These are phyloP conservation scores for Tetraodon nigroviridis DNA, from an alignment of 2,113 vertebrate species.

Conservation along the genomic window DNA sequence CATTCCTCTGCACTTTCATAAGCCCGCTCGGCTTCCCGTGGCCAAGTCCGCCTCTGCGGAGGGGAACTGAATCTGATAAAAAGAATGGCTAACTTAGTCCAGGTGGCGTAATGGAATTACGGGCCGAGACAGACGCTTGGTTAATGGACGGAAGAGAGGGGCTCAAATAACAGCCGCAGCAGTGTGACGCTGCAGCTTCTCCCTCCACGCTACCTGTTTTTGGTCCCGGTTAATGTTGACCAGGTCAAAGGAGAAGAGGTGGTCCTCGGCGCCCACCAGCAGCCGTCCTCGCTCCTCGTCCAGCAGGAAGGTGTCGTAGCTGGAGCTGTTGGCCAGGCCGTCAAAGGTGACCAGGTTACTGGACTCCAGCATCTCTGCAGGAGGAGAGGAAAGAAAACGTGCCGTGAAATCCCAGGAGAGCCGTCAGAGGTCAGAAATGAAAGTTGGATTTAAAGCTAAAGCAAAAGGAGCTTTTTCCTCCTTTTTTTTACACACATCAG, in stretches of 20 bases:
- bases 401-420: too few relatives aligned
- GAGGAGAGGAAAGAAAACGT: slow-evolving; percentile 10
- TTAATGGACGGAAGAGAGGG: slow-evolving; percentile 32
- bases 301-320: slow-evolving; percentile 92
- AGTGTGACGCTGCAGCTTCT: background rate
- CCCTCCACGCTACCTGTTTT: slow-evolving; percentile 80
- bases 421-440: too few relatives aligned
- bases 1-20: slow-evolving; percentile 47
- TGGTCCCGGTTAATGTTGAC: slow-evolving; percentile 92
- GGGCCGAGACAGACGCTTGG: slow-evolving; percentile 47
- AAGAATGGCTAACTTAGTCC: slow-evolving; percentile 62
- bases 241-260: slow-evolving; percentile 96
- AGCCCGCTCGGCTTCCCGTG: slow-evolving; percentile 40
- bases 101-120: slow-evolving; percentile 70
- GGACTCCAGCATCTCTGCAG: slow-evolving; percentile 94
- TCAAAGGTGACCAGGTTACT: slow-evolving; percentile 89
- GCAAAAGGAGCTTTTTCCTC: too few relatives aligned
- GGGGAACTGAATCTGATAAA: slow-evolving; percentile 59
- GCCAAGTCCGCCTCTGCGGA: slow-evolving; percentile 43
- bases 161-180: slow-evolving; percentile 10
- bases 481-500: background rate
- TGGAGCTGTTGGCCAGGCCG: slow-evolving; percentile 90
- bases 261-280: slow-evolving; percentile 93
- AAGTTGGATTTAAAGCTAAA: too few relatives aligned
- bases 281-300: slow-evolving; percentile 92